These are phyloP conservation scores for Sturnira hondurensis DNA, from an alignment of 2,113 vertebrate species.

Conservation along the genomic window DNA sequence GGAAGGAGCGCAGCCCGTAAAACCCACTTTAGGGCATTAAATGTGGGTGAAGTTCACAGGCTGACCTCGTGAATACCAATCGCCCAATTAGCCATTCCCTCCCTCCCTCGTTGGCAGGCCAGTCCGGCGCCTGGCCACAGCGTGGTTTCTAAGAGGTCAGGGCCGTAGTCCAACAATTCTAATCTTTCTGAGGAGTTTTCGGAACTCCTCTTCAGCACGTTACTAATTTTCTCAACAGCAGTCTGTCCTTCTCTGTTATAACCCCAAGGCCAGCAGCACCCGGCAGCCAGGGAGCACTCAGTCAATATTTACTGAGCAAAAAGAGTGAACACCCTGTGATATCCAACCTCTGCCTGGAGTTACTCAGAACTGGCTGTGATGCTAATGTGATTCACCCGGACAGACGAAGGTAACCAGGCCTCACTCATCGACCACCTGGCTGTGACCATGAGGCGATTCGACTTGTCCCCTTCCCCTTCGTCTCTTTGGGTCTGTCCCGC, in stretches of 20 bases:
- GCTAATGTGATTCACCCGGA: neutral
- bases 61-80: slow-evolving; percentile 44
- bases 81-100: slow-evolving; percentile 39
- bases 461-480: neutral
- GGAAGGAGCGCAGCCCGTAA: slow-evolving; percentile 18
- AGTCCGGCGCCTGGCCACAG: neutral
- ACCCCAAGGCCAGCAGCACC: neutral
- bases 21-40: slow-evolving; percentile 52
- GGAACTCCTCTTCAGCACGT: neutral
- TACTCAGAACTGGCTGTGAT: neutral
- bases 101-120: neutral
- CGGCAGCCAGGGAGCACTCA: neutral
- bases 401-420: neutral
- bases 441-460: neutral
- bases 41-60: neutral
- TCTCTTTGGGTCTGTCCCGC: neutral
- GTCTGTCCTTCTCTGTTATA: neutral
- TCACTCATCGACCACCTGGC: neutral
- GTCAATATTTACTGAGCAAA: neutral
- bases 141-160: neutral
- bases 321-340: neutral
- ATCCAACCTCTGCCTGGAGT: neutral
- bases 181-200: neutral
- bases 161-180: neutral
- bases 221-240: neutral